Percentiles rank a stretch among this genome's conserved stretches.
Evolutionary conservation across 2,888 invertebrate species (phyloP).

Genomic region (Sepiola atlantica): DNA sequence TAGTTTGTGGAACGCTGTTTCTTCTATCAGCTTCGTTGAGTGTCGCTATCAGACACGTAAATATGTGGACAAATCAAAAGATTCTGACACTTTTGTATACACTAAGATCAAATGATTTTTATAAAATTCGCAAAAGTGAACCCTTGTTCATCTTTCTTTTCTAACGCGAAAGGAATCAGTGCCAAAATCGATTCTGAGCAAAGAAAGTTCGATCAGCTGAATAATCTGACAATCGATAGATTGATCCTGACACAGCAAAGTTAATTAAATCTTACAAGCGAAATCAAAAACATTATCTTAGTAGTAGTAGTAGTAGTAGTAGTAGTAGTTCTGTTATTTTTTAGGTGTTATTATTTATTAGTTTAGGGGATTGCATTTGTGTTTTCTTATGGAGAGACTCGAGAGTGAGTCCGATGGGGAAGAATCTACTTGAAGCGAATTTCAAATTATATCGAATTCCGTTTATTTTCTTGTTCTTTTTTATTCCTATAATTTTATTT

Average conservation of each 20-base stretch:
- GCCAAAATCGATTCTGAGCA: conserved; percentile 7
- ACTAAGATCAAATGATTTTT: background rate
- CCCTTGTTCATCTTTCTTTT: background rate
- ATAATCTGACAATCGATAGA: background rate
- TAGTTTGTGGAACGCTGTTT: no score
- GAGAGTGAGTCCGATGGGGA: background rate
- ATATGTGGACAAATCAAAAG: no score
- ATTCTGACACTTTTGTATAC: background rate
- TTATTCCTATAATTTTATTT: background rate
- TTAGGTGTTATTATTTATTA: no score
- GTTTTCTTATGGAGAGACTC: background rate
- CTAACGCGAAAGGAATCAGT: background rate
- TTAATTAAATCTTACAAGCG: background rate
- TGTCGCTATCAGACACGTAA: no score
- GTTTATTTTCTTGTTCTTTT: background rate
- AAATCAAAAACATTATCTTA: background rate
- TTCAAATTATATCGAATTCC: background rate
- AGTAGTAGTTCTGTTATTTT: background rate
- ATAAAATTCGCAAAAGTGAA: background rate
- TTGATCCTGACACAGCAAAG: background rate
- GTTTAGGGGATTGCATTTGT: no score
- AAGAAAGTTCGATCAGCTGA: background rate
- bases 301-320: background rate
- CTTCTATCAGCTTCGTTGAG: no score
- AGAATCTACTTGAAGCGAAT: background rate